Conservation (phyloP, 1,140 invertebrate genomes). For the Tetragonula clypearis region DNA sequence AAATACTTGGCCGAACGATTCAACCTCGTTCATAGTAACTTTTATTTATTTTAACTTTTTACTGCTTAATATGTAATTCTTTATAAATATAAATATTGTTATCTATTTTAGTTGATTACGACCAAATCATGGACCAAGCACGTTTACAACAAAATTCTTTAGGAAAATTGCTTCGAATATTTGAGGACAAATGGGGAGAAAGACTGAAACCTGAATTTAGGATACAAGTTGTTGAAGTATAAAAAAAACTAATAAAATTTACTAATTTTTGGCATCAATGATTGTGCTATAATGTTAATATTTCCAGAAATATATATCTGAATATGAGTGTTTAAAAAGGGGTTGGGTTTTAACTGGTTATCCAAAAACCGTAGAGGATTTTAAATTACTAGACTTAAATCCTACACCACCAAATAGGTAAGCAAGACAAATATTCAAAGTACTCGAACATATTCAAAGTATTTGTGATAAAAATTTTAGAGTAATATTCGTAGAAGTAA, state of each 20-base stretch:
- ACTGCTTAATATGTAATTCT: background rate
- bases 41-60: background rate
- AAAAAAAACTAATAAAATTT: background rate
- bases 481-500: slow-evolving; percentile 62
- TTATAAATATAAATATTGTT: background rate
- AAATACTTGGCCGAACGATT: slow-evolving; percentile 69
- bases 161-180: slow-evolving; percentile 78
- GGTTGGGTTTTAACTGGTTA: slow-evolving; percentile 85
- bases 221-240: slow-evolving; percentile 75
- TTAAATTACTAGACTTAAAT: slow-evolving; percentile 83
- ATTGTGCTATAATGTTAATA: background rate
- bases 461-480: slow-evolving; percentile 37
- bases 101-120: slow-evolving; percentile 81
- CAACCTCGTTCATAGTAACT: slow-evolving; percentile 72
- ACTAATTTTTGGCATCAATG: background rate
- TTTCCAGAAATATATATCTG: slow-evolving; percentile 68
- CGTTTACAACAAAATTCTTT: slow-evolving; percentile 79
- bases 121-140: slow-evolving; percentile 81
- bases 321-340: slow-evolving; percentile 82
- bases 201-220: slow-evolving; percentile 80
- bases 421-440: background rate
- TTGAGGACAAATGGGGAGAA: slow-evolving; percentile 74
- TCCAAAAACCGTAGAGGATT: slow-evolving; percentile 82
- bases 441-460: background rate
- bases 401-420: slow-evolving; percentile 85